A percentile compares a stretch with the other conserved stretches of the same genome.
These are phyloP conservation scores for Amitus sp. DNA, from an alignment of 2,888 invertebrate genomes.

Conservation along the genomic window DNA sequence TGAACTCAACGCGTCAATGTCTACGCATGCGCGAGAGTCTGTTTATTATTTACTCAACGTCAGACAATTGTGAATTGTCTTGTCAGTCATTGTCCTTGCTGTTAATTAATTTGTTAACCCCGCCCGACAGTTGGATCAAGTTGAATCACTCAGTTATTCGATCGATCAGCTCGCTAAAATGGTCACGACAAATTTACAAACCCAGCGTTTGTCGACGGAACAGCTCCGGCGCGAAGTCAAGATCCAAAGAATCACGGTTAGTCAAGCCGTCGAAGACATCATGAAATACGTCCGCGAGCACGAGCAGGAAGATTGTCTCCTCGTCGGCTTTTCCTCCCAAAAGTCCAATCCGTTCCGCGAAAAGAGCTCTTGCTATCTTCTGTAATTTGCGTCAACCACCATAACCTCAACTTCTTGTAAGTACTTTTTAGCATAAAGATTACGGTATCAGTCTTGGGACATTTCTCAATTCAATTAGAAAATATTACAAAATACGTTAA, in stretches of 20 bases:
- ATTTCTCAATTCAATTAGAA: too few species aligned
- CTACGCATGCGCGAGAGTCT: too few species aligned
- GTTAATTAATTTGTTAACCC: too few species aligned
- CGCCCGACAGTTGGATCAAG: too few species aligned
- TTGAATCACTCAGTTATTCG: too few species aligned
- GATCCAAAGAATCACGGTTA: conserved; percentile 84
- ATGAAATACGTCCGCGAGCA: conserved; percentile 91
- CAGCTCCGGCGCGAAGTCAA: conserved; percentile 92
- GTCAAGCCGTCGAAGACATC: conserved; percentile 91
- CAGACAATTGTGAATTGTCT: too few species aligned
- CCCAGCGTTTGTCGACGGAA: conserved; percentile 92
- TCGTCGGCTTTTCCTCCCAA: conserved; percentile 93
- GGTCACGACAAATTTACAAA: conserved; percentile 93
- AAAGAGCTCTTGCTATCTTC: conserved; percentile 87
- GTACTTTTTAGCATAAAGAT: too few species aligned
- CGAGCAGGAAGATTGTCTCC: conserved; percentile 90
- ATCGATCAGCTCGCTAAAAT: conserved; percentile 67
- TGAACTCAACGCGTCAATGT: too few species aligned
- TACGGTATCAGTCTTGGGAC: too few species aligned
- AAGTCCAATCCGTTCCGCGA: conserved; percentile 96
- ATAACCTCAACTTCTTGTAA: not conserved
- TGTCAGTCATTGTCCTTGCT: too few species aligned
- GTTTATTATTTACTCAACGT: too few species aligned
- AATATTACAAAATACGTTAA: too few species aligned
- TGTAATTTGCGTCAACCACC: conserved; percentile 72